Percentiles rank a stretch among this genome's conserved stretches.
Conservation (phyloP, 64 coral and sea anemone species). For the Hydrozoanthus tunicans region DNA sequence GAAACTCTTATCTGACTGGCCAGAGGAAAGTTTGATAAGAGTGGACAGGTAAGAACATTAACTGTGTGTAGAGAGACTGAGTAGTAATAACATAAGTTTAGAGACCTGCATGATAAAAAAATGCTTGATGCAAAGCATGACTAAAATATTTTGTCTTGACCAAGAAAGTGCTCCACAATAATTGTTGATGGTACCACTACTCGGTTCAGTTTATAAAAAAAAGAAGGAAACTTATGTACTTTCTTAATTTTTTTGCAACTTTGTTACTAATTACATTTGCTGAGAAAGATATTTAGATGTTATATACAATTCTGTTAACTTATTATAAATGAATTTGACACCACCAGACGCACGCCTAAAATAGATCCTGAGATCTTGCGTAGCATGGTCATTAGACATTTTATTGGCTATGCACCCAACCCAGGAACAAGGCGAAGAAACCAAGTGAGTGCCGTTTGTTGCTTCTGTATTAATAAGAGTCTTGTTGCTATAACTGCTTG, state of each 20-base stretch:
- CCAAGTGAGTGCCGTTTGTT: constrained; percentile 56
- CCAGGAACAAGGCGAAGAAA: constrained; percentile 74
- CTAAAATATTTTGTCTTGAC: too few species aligned
- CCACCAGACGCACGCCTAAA: constrained; percentile 65
- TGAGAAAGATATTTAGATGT: background rate
- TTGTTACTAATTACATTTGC: too few species aligned
- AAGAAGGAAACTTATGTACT: too few species aligned
- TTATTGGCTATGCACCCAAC: constrained; percentile 96
- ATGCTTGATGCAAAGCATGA: too few species aligned
- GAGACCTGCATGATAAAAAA: too few species aligned
- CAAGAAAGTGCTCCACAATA: too few species aligned
- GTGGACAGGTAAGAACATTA: constrained; percentile 77
- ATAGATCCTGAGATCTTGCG: constrained; percentile 93
- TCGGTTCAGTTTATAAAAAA: too few species aligned
- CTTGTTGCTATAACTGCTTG: background rate
- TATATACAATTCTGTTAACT: background rate
- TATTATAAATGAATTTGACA: background rate
- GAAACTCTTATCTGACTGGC: constrained; percentile 91
- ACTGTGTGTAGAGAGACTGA: too few species aligned
- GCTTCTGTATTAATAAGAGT: background rate
- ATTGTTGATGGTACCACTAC: too few species aligned
- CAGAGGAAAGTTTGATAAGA: constrained; percentile 67
- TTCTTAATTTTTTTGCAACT: too few species aligned
- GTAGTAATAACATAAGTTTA: too few species aligned
- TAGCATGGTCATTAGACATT: constrained; percentile 88